Base-by-base conservation (phyloP, 2,888 invertebrate species). In the Trissoscelio sp. region DNA sequence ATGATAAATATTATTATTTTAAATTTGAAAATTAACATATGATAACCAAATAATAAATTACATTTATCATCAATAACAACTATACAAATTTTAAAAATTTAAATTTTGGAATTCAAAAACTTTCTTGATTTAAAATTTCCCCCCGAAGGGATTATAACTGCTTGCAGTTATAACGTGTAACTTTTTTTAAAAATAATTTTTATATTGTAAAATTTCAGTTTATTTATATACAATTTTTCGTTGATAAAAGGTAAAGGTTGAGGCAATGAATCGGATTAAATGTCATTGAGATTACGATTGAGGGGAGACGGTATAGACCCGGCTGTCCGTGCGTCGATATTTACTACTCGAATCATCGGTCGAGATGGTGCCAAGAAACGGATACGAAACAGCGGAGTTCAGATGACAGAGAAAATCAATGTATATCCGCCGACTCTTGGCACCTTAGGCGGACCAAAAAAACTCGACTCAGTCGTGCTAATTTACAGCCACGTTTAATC, bases 321-420 rank as follows among this genome's bases (percentile, higher is more conserved):
- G 79, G 14, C 72, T 66, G 79, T 58, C 57, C 44, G 55, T 28
- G 58, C 69, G 42, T 20, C 51, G 79, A 73, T 37, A 42, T 42
- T n/a, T 44, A 73, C 66, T 58, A 79, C 79, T 79, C 58, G 39
- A 66, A 78, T 62, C 53, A 66, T 58, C 28, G 3, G 34, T 55
- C 16, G 11, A 55, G 31, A 77, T n/a, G 60, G 31, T 39, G 67
- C 48, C 55, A 39, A 57, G 34, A 60, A 60, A 44, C 28, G 46
- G 18, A 24, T 12, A 46, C 9, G 24, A 60, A 77, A n/a, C 20
- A n/a, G 44, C 34, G 44, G n/a, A 3, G 12, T 64, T 22, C 20
- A 9, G 28, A 42, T 62, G 58, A 42, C 14, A 37, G 9, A 34
- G 48, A 53, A 67, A 67, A 58, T 67, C 58, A 48, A 66, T 48